Percentiles rank a stretch among this genome's conserved stretches.
These are phyloP conservation scores for Eilema griseolum DNA, from an alignment of 2,888 invertebrate species.

Conservation along the genomic window DNA sequence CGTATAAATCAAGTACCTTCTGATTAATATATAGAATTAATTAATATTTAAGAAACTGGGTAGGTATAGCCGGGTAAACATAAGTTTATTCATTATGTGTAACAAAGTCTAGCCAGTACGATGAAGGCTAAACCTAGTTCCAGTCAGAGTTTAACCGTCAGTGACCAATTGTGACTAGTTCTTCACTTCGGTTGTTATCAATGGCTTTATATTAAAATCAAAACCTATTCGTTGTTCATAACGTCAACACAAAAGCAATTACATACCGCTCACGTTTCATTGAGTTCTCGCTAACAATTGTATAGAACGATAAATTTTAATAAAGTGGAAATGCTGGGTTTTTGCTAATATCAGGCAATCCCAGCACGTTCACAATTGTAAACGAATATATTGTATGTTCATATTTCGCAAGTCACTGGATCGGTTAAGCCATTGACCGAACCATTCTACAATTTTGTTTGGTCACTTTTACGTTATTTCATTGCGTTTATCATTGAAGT, in stretches of 20 bases:
- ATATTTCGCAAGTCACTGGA: slow-evolving; percentile 52
- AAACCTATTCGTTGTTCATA: not conserved
- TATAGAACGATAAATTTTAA: slow-evolving; percentile 46
- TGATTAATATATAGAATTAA: too few relatives aligned
- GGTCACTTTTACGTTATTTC: not conserved
- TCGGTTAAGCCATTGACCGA: slow-evolving; percentile 27
- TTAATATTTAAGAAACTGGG: too few relatives aligned
- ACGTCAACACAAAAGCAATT: not conserved
- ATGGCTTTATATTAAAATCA: not conserved
- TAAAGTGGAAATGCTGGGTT: slow-evolving; percentile 31
- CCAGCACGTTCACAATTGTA: slow-evolving; percentile 48
- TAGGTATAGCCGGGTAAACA: too few relatives aligned
- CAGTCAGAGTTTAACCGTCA: too few relatives aligned
- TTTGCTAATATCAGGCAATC: slow-evolving; percentile 34
- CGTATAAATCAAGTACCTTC: too few relatives aligned
- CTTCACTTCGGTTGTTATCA: not conserved
- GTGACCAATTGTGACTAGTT: too few relatives aligned
- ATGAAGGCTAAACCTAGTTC: too few relatives aligned
- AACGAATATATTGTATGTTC: slow-evolving; percentile 53
- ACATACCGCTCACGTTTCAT: not conserved
- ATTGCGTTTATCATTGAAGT: slow-evolving; percentile 12
- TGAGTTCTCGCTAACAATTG: slow-evolving; percentile 26
- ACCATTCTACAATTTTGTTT: not conserved
- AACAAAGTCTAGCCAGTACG: too few relatives aligned
- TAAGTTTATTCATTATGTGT: too few relatives aligned